Percentiles rank a stretch among this genome's conserved stretches.
Evolutionary conservation across 2,888 invertebrate species (phyloP).

Genomic region (Drepana falcataria): DNA sequence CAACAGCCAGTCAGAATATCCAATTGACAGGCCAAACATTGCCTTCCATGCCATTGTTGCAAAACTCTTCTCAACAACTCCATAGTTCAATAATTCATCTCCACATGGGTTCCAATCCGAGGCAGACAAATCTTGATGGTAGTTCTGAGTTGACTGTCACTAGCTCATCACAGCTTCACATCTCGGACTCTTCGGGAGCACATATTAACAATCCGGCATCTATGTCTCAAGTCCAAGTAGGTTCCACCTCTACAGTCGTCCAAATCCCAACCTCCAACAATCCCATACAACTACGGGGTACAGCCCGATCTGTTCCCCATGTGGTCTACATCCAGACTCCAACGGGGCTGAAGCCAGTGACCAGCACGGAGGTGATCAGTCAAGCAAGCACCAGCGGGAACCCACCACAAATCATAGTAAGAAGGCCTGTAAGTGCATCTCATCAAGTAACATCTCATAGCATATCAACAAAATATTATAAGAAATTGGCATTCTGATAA

Average conservation of each 20-base stretch:
- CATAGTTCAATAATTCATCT: constrained; percentile 70
- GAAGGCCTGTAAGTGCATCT: constrained; percentile 69
- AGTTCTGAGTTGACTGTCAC: constrained; percentile 53
- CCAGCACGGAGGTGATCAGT: constrained; percentile 67
- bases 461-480: constrained; percentile 1
- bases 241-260: constrained; percentile 50
- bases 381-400: constrained; percentile 72
- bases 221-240: constrained; percentile 61
- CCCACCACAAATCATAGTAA: constrained; percentile 73
- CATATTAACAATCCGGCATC: constrained; percentile 55
- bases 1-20: constrained; percentile 53
- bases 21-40: constrained; percentile 52
- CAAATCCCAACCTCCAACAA: constrained; percentile 65
- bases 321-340: constrained; percentile 80
- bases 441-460: constrained; percentile 25
- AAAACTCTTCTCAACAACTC: constrained; percentile 50
- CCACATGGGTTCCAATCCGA: constrained; percentile 64
- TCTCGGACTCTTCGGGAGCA: constrained; percentile 49
- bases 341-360: constrained; percentile 67
- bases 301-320: constrained; percentile 68
- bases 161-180: constrained; percentile 54
- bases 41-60: constrained; percentile 67
- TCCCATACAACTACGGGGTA: constrained; percentile 60
- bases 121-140: constrained; percentile 52
- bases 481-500: background rate